A percentile compares a stretch with the other conserved stretches of the same genome.
phyloP scores from a whole-genome alignment of 2,797 vertebrate species.

The Dipus sagitta region DNA sequence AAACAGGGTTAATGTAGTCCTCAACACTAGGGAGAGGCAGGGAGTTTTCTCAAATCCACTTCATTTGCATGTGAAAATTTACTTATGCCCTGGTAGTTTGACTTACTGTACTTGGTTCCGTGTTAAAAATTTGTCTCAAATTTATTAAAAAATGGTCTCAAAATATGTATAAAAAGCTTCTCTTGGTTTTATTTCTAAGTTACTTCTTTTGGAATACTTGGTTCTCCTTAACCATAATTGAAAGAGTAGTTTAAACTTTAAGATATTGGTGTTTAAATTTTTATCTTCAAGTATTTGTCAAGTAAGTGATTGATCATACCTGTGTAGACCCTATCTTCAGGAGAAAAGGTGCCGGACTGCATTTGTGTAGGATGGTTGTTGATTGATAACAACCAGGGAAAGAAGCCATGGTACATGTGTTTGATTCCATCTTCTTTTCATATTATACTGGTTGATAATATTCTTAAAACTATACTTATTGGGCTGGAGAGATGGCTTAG shows the following conservation, averaged over 20 bases:
- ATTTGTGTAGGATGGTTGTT: background rate
- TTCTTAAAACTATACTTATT: too few species aligned
- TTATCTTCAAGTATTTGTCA: background rate
- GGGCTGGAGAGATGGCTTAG: too few species aligned
- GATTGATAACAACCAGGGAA: background rate
- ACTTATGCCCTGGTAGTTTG: background rate
- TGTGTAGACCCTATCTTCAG: background rate
- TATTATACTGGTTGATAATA: background rate
- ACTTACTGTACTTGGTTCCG: background rate
- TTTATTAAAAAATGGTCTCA: too few species aligned
- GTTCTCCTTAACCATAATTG: background rate
- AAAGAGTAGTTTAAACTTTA: background rate
- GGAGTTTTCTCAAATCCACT: background rate
- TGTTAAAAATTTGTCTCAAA: constrained; percentile 18
- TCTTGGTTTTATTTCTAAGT: constrained; percentile 33
- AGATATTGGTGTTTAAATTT: background rate
- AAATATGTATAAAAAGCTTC: background rate
- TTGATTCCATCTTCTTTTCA: background rate
- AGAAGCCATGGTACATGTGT: background rate
- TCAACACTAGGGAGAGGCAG: background rate
- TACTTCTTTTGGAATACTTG: constrained; percentile 12
- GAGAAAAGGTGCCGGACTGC: background rate
- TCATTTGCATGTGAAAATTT: background rate
- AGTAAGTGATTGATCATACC: background rate
- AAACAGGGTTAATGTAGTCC: background rate